Evolutionary conservation across 2,113 vertebrate genomes (phyloP).

Genomic region (Bos indicus): DNA sequence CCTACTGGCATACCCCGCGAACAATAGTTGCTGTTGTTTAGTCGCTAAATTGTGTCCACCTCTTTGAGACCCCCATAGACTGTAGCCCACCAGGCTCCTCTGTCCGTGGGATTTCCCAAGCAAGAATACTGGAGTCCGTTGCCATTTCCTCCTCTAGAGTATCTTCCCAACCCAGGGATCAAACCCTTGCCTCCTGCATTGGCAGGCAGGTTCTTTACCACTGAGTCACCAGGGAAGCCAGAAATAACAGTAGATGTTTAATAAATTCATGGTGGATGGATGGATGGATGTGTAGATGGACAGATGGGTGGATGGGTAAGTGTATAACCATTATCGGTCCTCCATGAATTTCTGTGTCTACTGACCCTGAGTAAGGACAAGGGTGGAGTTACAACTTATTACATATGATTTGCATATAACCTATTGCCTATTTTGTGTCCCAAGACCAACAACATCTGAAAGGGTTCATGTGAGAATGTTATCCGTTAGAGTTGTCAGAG

Average conservation of each 20-base stretch:
- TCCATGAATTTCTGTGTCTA: not conserved
- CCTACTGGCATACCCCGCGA: fast-evolving
- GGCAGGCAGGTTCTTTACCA: not conserved
- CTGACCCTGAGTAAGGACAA: not conserved
- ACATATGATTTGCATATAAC: not conserved
- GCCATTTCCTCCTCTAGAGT: not conserved
- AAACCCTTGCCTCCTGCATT: not conserved
- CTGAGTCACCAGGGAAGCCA: not conserved
- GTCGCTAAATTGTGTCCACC: fast-evolving
- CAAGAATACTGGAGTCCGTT: not conserved
- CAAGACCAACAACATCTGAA: not conserved
- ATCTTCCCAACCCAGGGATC: not conserved
- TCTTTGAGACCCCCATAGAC: not conserved
- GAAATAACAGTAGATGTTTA: not conserved
- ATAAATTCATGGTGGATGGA: not conserved
- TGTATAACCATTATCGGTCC: not conserved
- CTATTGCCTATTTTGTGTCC: not conserved
- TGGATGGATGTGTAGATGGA: not conserved
- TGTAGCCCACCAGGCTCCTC: not conserved
- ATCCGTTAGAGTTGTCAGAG: no score
- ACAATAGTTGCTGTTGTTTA: not conserved
- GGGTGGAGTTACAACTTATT: not conserved
- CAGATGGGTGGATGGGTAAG: not conserved
- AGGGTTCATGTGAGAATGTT: not conserved
- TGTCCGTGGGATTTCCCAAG: not conserved